Evolutionary conservation across 2,888 invertebrate genomes (phyloP).

Genomic region (Linnaemya vulpina): DNA sequence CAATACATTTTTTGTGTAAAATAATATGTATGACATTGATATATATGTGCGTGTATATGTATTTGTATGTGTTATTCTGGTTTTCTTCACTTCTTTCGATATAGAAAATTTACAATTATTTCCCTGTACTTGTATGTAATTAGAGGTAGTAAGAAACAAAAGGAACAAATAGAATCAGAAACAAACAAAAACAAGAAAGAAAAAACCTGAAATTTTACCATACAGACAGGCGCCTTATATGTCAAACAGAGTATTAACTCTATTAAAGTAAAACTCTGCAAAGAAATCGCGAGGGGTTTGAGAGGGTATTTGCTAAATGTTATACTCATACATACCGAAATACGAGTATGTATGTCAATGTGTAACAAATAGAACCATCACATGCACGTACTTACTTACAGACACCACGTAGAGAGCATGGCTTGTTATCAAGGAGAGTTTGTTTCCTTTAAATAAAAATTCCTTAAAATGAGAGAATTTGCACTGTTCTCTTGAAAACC

Average conservation of each 20-base stretch:
- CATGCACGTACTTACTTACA: neutral
- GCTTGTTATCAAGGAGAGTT: constrained; percentile 6
- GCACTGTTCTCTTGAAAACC: constrained; percentile 16
- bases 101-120: constrained; percentile 29
- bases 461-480: constrained; percentile 18
- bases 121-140: constrained; percentile 8
- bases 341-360: neutral
- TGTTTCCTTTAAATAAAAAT: constrained; percentile 15
- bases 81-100: constrained; percentile 10
- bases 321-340: neutral
- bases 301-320: constrained; percentile 34
- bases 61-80: neutral
- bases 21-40: neutral
- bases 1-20: no score
- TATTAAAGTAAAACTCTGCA: constrained; percentile 60
- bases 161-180: constrained; percentile 46
- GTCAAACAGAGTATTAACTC: constrained; percentile 67
- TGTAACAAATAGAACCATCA: neutral
- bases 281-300: constrained; percentile 28
- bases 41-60: neutral
- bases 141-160: constrained; percentile 32
- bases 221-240: constrained; percentile 71
- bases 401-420: constrained; percentile 17
- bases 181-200: constrained; percentile 19
- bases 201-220: constrained; percentile 68